Conservation (phyloP, 1,140 invertebrate genomes). For the Caenorhabditis briggsae region DNA sequence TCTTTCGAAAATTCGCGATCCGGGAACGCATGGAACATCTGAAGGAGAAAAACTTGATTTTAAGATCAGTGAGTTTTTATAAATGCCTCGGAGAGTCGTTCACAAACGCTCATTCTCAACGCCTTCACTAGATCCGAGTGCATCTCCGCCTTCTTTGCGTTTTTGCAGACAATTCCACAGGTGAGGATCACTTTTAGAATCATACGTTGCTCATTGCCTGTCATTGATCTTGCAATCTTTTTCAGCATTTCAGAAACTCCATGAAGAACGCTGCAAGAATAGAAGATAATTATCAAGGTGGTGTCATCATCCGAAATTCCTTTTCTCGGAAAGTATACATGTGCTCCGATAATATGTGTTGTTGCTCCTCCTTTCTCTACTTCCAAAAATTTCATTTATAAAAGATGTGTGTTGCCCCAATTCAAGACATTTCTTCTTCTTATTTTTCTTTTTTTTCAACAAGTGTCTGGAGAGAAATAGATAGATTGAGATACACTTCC, state of each 20-base stretch:
- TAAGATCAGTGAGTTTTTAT: background rate
- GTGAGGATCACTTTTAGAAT: slow-evolving; percentile 40
- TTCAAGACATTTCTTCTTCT: slow-evolving; percentile 14
- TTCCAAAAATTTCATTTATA: slow-evolving; percentile 53
- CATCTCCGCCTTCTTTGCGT: slow-evolving; percentile 5
- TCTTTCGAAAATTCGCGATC: slow-evolving; percentile 23
- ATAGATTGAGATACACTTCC: slow-evolving; percentile 22
- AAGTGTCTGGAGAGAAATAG: background rate
- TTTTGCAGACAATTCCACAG: slow-evolving; percentile 2
- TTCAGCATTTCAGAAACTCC: slow-evolving; percentile 52
- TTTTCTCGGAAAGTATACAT: background rate
- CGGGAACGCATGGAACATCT: slow-evolving; percentile 63
- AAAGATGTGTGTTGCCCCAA: slow-evolving; percentile 4
- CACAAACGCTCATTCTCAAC: slow-evolving; percentile 17
- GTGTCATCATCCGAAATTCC: background rate
- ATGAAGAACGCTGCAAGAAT: slow-evolving; percentile 17
- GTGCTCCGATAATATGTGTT: background rate
- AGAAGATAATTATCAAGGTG: background rate
- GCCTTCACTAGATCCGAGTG: background rate
- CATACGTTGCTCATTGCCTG: slow-evolving; percentile 41
- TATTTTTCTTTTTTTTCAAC: background rate
- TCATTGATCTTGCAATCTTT: slow-evolving; percentile 49
- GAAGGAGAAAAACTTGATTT: background rate
- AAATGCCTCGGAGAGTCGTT: slow-evolving; percentile 15
- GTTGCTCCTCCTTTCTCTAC: slow-evolving; percentile 25